Evolutionary conservation across 2,797 vertebrate species (phyloP).

Genomic region (Avahi laniger): DNA sequence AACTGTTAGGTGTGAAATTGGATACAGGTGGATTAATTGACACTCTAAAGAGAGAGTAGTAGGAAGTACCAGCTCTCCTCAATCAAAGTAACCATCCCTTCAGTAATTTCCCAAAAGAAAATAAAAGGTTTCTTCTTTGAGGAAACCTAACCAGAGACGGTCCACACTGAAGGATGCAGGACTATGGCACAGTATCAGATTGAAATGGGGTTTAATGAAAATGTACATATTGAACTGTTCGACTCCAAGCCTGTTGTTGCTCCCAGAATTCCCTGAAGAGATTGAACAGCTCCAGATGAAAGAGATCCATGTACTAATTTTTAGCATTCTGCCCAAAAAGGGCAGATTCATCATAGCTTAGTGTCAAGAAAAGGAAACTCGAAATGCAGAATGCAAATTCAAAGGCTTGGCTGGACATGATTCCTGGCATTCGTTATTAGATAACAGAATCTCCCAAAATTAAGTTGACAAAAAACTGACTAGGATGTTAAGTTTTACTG

Average conservation of each 20-base stretch:
- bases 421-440: not conserved
- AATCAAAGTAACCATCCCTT: not conserved
- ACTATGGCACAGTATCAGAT: not conserved
- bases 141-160: not conserved
- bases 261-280: not conserved
- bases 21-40: not conserved
- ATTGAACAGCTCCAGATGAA: not conserved
- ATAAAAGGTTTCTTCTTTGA: not conserved
- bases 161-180: not conserved
- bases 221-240: not conserved
- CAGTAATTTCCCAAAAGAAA: not conserved
- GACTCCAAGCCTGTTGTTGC: not conserved
- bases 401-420: not conserved
- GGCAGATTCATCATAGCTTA: not conserved
- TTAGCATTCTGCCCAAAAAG: not conserved
- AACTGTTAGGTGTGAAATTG: not conserved
- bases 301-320: not conserved
- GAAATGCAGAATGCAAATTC: not conserved
- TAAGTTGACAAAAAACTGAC: not conserved
- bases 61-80: not conserved
- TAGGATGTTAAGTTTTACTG: not conserved
- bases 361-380: not conserved
- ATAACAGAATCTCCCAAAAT: not conserved
- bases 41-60: not conserved
- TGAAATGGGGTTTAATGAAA: not conserved